These are phyloP conservation scores for Haliclystus octoradiatus DNA, from an alignment of 30 jellyfish, hydroid and myxozoan species.

Conservation along the genomic window DNA sequence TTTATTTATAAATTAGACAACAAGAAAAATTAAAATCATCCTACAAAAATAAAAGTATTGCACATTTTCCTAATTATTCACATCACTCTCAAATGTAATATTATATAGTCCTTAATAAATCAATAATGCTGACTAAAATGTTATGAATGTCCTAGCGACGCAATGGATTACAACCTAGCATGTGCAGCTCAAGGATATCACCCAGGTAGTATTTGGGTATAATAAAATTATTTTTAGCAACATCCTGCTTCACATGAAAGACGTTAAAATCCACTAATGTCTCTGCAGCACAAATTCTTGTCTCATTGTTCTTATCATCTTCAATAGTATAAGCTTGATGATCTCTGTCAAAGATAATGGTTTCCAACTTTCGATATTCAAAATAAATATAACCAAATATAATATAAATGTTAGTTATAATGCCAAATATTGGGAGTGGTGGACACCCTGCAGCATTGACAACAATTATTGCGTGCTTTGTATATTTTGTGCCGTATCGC, in stretches of 20 bases:
- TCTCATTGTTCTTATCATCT: too few relatives aligned
- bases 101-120: too few relatives aligned
- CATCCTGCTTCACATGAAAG: constrained; percentile 8
- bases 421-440: constrained; percentile 22
- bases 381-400: constrained; percentile 21
- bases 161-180: neutral
- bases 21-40: too few relatives aligned
- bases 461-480: constrained; percentile 15
- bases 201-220: constrained; percentile 26
- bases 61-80: too few relatives aligned
- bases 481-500: constrained; percentile 21
- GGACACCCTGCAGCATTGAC: constrained; percentile 12
- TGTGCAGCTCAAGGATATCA: constrained; percentile 19
- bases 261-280: constrained; percentile 29
- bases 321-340: constrained; percentile 21
- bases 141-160: neutral
- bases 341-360: constrained; percentile 12
- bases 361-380: constrained; percentile 12
- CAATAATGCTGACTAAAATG: too few relatives aligned
- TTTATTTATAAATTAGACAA: too few relatives aligned
- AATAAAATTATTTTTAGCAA: constrained; percentile 4
- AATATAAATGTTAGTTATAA: constrained; percentile 10
- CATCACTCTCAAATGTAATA: too few relatives aligned
- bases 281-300: neutral
- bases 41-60: too few relatives aligned